Evolutionary conservation across 2,797 vertebrate species (phyloP), one percentile per base, ranked within the genome.

Genomic region (Lophura swinhoii): DNA sequence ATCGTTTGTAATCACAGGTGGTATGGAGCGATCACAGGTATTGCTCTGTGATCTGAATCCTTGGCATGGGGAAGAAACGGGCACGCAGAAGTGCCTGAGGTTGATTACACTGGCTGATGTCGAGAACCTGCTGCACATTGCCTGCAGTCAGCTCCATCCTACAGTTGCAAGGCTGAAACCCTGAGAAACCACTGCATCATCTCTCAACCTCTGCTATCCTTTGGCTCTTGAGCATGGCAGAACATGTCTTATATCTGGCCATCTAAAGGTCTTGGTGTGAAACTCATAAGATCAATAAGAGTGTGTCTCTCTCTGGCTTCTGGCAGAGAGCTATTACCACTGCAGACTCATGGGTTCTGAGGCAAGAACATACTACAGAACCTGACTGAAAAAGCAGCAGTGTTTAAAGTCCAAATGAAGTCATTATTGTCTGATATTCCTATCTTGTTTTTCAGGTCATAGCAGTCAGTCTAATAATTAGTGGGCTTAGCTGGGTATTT

Each of bases 391-490:
- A 93, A 87, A 89, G 28, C 13, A 81, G 49, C 12, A 67, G 53
- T 21, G 39, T 80, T 86, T 84, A 84, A 91, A 91, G 56, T 90
- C 89, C 83, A 93, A 70, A 91, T 91, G 21, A 93, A 94, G 80
- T 59, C 62, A 90, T 84, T 88, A 90, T 33, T 72, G 43, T 46
- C 71, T 62, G 37, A 90, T 39, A 74, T 2, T 15, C 85, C 74
- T 73, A 17, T 84, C 56, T 78, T 79, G 75, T 72, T 95, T 96
- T 93, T 93, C 79, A 92, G 84, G 87, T 79, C 58, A 90, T 18
- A 85, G 62, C 26, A 24, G 60, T 93, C 85, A 81, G 84, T 95
- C 94, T 90, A 76, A 71, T 46, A 96, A 93, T 93, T 76, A 91
- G 64, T 62, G 77, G 78, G 43, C 33, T 70, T 91, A 95, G 67